Evolutionary conservation across 1,140 invertebrate species (phyloP).

Genomic region (Caligus rogercresseyi): DNA sequence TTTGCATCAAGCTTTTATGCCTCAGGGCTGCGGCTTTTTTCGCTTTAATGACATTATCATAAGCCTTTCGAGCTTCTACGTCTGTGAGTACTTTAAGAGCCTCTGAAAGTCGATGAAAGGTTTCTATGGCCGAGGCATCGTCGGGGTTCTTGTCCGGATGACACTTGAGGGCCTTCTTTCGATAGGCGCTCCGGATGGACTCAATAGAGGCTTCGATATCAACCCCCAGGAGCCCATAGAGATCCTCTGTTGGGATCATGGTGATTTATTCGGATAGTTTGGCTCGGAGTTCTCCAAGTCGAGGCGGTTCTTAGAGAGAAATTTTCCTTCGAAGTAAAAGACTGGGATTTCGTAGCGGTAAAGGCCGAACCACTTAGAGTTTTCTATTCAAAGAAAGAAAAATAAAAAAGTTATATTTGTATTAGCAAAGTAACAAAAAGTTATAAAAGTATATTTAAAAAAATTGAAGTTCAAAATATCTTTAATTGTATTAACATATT

Average conservation of each 20-base stretch:
- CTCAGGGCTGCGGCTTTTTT: slow-evolving; percentile 57
- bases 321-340: slow-evolving; percentile 29
- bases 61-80: slow-evolving; percentile 52
- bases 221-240: slow-evolving; percentile 57
- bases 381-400: slow-evolving; percentile 21
- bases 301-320: slow-evolving; percentile 29
- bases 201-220: slow-evolving; percentile 42
- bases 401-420: no score
- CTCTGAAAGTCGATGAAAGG: slow-evolving; percentile 67
- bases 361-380: slow-evolving; percentile 27
- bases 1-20: slow-evolving; percentile 58
- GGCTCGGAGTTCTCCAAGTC: slow-evolving; percentile 25
- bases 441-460: no score
- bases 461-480: no score
- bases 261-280: background rate
- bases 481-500: no score
- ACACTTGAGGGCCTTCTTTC: slow-evolving; percentile 73
- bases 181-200: slow-evolving; percentile 78
- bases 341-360: slow-evolving; percentile 32
- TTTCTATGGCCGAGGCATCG: slow-evolving; percentile 64
- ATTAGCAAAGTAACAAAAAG: no score
- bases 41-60: slow-evolving; percentile 67
- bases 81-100: slow-evolving; percentile 68
- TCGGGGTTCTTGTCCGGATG: slow-evolving; percentile 94
- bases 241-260: slow-evolving; percentile 35